Base-by-base conservation (phyloP, 2,888 invertebrate genomes). In the Myathropa florea region DNA sequence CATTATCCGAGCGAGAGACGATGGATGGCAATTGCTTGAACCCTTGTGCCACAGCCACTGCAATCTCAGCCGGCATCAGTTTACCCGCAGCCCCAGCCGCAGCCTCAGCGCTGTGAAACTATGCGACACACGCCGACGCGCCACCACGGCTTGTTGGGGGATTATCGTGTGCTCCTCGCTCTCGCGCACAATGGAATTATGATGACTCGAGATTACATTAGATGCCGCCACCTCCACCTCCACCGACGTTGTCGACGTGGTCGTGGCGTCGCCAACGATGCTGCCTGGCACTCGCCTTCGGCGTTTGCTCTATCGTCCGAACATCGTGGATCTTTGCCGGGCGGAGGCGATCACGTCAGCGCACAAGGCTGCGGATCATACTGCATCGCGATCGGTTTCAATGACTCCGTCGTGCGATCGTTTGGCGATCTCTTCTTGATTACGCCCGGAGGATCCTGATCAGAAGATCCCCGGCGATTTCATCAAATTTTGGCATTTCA, bases 281-380 rank as follows among this genome's bases (percentile, higher is more conserved):
- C 71, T 79, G 81, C 57, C 55, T 57, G 57, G 70, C 78, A 82
- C 88, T 89, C 88, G 89, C 89, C 89, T 83, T 88, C 77, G 89
- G 84, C 81, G 89, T 88, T 90, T 88, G 89, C 90, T 88, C 88
- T 90, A 88, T 89, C 88, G 89, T 89, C 88, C 88, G 85, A 80
- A 83, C 78, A 67, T 73, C 72, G 71, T 88, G 82, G 88, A 89
- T 88, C n/a, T 83, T 24, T n/a, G 61, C 73, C 57, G 53, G 61
- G 24, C 6, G 63, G 75, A 24, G 61, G 86, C 78, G 60, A 78
- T 76, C 88, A 87, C 81, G 90, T 89, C 90, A 89, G 89, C 88
- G 88, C 89, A 90, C 89, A 90, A 89, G 87, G 88, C 87, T 90
- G 88, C 88, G 18, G 55, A 67, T 61, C 65, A 18, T 24, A 65